phyloP scores from a whole-genome alignment of 2,888 invertebrate species.

The Plebejus melissa region DNA sequence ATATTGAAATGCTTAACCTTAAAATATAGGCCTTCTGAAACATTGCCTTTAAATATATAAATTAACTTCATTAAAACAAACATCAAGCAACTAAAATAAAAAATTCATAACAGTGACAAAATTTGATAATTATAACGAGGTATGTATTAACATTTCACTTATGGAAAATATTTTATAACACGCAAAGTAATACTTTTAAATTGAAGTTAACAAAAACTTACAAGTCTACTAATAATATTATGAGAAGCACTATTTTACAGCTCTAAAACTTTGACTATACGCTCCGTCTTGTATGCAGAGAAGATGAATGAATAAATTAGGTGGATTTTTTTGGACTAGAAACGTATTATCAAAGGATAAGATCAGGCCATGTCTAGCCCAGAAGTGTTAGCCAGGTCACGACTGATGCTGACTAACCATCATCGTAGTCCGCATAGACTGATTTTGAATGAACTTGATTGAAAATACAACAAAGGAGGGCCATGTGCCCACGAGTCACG shows the following conservation, averaged over 20 bases:
- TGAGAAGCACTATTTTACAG: neutral
- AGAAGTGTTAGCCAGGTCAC: too few species aligned
- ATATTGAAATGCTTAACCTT: neutral
- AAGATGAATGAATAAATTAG: too few species aligned
- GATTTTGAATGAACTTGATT: too few species aligned
- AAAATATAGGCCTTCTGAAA: conserved; percentile 1
- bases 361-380: too few species aligned
- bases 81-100: neutral
- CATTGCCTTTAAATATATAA: conserved; percentile 8
- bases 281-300: neutral
- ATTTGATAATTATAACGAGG: neutral
- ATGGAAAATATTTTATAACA: neutral
- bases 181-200: neutral
- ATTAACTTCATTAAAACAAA: neutral
- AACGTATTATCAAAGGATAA: too few species aligned
- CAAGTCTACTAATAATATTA: neutral
- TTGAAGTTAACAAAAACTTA: neutral
- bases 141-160: too few species aligned
- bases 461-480: too few species aligned
- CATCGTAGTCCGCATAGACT: too few species aligned
- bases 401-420: too few species aligned
- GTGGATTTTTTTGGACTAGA: too few species aligned
- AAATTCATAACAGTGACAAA: neutral
- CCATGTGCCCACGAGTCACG: too few species aligned
- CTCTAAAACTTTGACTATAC: neutral